phyloP scores from a whole-genome alignment of 2,888 invertebrate species.

The Spodoptera exigua region DNA sequence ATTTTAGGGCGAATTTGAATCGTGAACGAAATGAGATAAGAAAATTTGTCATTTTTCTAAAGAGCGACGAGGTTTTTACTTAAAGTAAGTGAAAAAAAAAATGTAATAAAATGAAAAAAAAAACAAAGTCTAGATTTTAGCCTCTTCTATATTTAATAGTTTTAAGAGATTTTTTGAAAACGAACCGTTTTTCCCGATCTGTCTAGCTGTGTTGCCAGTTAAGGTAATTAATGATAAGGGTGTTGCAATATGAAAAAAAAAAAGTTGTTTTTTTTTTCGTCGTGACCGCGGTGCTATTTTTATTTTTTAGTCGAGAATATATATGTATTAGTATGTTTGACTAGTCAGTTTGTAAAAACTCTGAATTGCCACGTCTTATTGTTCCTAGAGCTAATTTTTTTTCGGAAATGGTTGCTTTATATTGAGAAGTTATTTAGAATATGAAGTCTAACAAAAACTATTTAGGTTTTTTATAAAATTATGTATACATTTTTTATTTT shows the following conservation, averaged over 20 bases:
- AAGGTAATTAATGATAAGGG: conserved; percentile 56
- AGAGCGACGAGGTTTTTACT: conserved; percentile 33
- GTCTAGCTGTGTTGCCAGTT: conserved; percentile 56
- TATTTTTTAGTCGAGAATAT: conserved; percentile 51
- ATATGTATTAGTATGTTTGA: conserved; percentile 25
- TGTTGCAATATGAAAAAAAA: conserved; percentile 68
- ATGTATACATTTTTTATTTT: too few species aligned
- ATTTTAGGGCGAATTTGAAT: conserved; percentile 60
- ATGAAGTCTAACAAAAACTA: too few species aligned
- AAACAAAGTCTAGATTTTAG: conserved; percentile 43
- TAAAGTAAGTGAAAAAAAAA: conserved; percentile 29
- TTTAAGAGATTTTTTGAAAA: conserved; percentile 43
- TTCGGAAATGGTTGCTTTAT: conserved; percentile 12
- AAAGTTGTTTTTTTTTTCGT: conserved; percentile 46
- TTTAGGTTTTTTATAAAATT: too few species aligned
- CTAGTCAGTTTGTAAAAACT: conserved; percentile 51
- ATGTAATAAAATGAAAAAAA: conserved; percentile 46
- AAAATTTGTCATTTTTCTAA: conserved; percentile 61
- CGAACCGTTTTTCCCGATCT: conserved; percentile 48
- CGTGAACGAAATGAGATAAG: conserved; percentile 46
- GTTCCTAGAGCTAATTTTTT: conserved; percentile 53
- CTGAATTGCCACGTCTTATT: conserved; percentile 48
- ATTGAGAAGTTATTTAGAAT: conserved; percentile 13
- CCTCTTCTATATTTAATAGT: conserved; percentile 55
- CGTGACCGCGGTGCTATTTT: conserved; percentile 61